Evolutionary conservation across 2,797 vertebrate genomes (phyloP).

Genomic region (Coreius guichenoti): DNA sequence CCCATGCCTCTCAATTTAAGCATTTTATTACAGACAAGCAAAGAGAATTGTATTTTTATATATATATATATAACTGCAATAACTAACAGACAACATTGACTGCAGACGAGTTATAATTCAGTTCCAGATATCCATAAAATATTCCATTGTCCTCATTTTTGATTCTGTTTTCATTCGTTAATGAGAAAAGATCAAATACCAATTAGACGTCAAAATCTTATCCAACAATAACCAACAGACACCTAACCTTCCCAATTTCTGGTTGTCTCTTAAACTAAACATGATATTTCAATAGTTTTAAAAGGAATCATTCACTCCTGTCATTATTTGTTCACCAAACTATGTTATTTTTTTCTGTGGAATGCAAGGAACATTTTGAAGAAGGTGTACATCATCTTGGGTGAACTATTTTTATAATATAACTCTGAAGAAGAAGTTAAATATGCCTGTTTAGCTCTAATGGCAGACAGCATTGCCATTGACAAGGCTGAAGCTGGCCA

Average conservation of each 20-base stretch:
- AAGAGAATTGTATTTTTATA: no score
- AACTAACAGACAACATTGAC: neutral
- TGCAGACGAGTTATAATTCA: neutral
- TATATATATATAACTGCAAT: no score
- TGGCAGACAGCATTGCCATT: constrained; percentile 83
- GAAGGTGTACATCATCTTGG: neutral
- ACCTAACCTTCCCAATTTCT: neutral
- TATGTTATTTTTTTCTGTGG: neutral
- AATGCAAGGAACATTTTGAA: neutral
- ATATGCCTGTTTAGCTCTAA: constrained; percentile 69
- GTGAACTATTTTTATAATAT: constrained; percentile 66
- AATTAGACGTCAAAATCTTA: neutral
- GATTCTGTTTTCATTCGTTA: constrained; percentile 1
- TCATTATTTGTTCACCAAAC: neutral
- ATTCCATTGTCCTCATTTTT: neutral
- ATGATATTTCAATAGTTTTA: neutral
- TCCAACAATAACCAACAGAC: neutral
- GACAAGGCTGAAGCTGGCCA: constrained; percentile 85
- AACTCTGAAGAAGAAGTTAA: neutral
- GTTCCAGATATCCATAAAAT: neutral
- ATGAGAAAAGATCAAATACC: neutral
- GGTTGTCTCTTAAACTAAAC: neutral
- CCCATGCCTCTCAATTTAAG: neutral
- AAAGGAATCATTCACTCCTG: neutral
- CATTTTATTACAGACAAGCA: neutral